These are phyloP conservation scores for Manduca sexta DNA, from an alignment of 1,140 invertebrate genomes.

Conservation along the genomic window DNA sequence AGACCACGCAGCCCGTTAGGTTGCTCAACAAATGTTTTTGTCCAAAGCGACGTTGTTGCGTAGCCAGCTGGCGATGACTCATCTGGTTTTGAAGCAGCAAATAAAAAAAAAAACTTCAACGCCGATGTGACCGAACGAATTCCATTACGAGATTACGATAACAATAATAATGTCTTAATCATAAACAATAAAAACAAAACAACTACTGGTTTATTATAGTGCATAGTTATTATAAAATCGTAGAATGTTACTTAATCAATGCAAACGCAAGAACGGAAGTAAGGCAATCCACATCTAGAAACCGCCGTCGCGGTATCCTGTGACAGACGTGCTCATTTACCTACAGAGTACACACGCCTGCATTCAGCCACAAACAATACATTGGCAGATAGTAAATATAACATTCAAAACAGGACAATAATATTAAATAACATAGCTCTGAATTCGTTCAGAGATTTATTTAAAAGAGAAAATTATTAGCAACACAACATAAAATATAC, in stretches of 20 bases:
- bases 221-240: constrained; percentile 4
- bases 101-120: neutral
- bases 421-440: no score
- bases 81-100: constrained; percentile 6
- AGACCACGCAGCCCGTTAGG: constrained; percentile 8
- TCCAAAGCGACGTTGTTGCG: constrained; percentile 11
- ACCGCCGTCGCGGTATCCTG: constrained; percentile 11
- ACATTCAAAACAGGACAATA: no score
- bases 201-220: neutral
- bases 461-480: no score
- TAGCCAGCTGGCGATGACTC: constrained; percentile 18
- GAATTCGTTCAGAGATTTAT: no score
- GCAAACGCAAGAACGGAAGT: constrained; percentile 4
- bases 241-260: constrained; percentile 4
- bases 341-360: no score
- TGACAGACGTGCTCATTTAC: neutral
- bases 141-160: no score
- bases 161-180: no score
- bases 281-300: neutral
- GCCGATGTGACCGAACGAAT: no score
- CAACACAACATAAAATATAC: no score
- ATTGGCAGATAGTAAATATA: no score
- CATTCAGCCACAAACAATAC: no score
- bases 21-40: constrained; percentile 32
- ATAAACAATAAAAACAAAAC: no score